phyloP scores from a whole-genome alignment of 2,888 invertebrate genomes.

The Odontocolon sp. region DNA sequence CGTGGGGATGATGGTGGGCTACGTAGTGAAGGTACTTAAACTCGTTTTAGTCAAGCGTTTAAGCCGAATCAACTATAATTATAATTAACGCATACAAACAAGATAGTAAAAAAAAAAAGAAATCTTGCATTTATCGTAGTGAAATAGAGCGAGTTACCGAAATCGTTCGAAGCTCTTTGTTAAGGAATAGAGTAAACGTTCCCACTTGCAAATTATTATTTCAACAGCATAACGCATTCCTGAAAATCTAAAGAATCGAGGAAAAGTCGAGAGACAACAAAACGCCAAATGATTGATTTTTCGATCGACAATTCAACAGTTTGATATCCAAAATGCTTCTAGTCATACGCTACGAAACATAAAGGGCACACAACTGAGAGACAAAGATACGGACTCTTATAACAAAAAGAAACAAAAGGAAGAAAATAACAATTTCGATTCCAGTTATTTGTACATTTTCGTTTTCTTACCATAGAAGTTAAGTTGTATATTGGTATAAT shows the following conservation, averaged over 20 bases:
- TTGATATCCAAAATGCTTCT: conserved; percentile 46
- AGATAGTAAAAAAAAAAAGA: too few relatives aligned
- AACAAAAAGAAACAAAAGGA: not conserved
- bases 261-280: conserved; percentile 26
- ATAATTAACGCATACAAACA: conserved; percentile 34
- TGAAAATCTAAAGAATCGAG: conserved; percentile 3
- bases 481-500: conserved; percentile 63
- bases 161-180: conserved; percentile 13
- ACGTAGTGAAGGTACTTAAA: conserved; percentile 54
- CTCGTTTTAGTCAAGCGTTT: conserved; percentile 43
- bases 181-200: too few relatives aligned
- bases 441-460: conserved; percentile 59
- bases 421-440: conserved; percentile 43
- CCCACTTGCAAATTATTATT: conserved; percentile 1
- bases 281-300: conserved; percentile 52
- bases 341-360: conserved; percentile 54
- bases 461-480: conserved; percentile 57
- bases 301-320: conserved; percentile 39
- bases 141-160: conserved; percentile 20
- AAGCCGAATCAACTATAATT: conserved; percentile 44
- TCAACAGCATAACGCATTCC: conserved; percentile 21
- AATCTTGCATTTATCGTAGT: conserved; percentile 54
- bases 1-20: conserved; percentile 6
- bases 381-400: conserved; percentile 20
- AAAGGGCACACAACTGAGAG: conserved; percentile 40